These are phyloP conservation scores for Notothenia coriiceps DNA, from an alignment of 2,113 vertebrate species.

Conservation along the genomic window DNA sequence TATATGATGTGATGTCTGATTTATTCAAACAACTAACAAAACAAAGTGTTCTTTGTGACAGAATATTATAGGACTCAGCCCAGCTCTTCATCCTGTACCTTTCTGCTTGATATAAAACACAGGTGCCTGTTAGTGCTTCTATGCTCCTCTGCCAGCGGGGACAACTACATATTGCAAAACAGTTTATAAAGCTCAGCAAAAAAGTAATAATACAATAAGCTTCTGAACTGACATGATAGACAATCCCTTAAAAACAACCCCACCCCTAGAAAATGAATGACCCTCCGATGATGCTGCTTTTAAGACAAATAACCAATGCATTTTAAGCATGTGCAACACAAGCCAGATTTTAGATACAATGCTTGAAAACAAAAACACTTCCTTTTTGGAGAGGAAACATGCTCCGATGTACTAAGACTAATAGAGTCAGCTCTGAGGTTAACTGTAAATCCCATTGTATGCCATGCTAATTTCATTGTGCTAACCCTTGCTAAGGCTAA, in stretches of 20 bases:
- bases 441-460: conserved; percentile 49
- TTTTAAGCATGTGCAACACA: conserved; percentile 80
- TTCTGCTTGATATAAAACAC: conserved; percentile 79
- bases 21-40: conserved; percentile 18
- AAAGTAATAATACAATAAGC: conserved; percentile 59
- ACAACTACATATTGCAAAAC: conserved; percentile 56
- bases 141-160: conserved; percentile 58
- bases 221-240: conserved; percentile 71
- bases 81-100: conserved; percentile 45
- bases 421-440: conserved; percentile 52
- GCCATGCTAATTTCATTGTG: conserved; percentile 45
- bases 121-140: conserved; percentile 80
- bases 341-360: conserved; percentile 66
- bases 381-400: conserved; percentile 27
- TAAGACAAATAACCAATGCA: conserved; percentile 73
- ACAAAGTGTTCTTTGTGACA: not conserved
- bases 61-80: conserved; percentile 47
- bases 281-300: conserved; percentile 76
- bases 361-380: conserved; percentile 57
- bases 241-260: conserved; percentile 56
- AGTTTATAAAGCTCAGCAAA: conserved; percentile 58
- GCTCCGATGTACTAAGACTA: conserved; percentile 46
- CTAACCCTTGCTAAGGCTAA: conserved; percentile 44
- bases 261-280: conserved; percentile 64
- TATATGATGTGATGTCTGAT: not conserved